These are phyloP conservation scores for Sebastes matsubarae DNA, from an alignment of 2,797 vertebrate species.

Conservation along the genomic window DNA sequence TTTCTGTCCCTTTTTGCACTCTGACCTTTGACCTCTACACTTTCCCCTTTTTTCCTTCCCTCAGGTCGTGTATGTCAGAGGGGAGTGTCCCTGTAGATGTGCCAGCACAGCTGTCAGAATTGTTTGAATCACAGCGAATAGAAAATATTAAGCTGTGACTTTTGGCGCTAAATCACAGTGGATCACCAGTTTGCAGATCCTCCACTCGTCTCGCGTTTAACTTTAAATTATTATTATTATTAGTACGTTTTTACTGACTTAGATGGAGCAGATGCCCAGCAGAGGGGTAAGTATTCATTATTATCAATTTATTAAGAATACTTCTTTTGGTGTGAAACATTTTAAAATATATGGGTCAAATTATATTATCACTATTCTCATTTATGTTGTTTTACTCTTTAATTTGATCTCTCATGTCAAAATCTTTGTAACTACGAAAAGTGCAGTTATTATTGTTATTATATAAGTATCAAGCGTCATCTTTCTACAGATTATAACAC, in stretches of 20 bases:
- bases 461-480: neutral
- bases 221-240: neutral
- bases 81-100: neutral
- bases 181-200: neutral
- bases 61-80: neutral
- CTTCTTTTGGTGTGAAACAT: neutral
- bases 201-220: neutral
- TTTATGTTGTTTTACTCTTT: neutral
- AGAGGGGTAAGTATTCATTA: conserved; percentile 13
- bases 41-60: no score
- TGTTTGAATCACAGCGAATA: neutral
- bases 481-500: neutral
- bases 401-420: neutral
- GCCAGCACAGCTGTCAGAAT: neutral
- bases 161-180: neutral
- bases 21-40: no score
- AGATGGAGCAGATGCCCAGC: neutral
- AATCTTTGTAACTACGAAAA: neutral
- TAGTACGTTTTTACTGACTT: neutral
- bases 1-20: neutral
- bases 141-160: neutral
- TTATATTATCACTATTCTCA: neutral
- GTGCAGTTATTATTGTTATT: neutral
- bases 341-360: no score
- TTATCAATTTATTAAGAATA: neutral